Conservation (phyloP, 1,140 invertebrate genomes). For the Drosophila nannoptera region DNA sequence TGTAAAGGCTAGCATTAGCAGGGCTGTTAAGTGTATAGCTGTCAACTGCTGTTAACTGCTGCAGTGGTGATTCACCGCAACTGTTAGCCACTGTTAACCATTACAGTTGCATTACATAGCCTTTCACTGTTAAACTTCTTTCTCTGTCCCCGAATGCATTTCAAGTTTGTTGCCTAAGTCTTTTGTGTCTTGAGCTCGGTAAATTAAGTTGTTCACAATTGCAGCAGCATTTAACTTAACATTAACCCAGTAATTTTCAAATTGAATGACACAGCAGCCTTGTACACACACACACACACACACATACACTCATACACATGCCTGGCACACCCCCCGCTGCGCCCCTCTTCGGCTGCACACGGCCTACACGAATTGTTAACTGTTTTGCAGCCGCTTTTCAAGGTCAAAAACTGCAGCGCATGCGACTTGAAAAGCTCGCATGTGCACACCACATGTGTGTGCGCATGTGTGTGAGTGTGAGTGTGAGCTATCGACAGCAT, state of each 20-base stretch:
- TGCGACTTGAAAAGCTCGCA: conserved; percentile 37
- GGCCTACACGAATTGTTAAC: conserved; percentile 37
- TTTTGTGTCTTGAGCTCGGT: conserved; percentile 25
- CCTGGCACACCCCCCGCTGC: neutral
- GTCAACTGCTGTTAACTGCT: too few species aligned
- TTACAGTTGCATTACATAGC: neutral
- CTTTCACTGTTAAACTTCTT: neutral
- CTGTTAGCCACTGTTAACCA: too few species aligned
- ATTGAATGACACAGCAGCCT: conserved; percentile 51
- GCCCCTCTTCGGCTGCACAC: neutral
- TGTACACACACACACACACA: conserved; percentile 15
- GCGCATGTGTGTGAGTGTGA: conserved; percentile 32
- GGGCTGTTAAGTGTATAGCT: too few species aligned
- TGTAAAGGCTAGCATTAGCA: too few species aligned
- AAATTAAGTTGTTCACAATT: neutral
- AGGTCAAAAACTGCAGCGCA: conserved; percentile 64
- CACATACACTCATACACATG: neutral
- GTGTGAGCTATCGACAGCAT: conserved; percentile 59
- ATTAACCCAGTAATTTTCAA: conserved; percentile 50
- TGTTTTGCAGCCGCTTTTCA: conserved; percentile 51
- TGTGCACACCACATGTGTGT: conserved; percentile 9
- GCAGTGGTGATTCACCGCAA: too few species aligned
- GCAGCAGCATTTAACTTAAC: conserved; percentile 39
- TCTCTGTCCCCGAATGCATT: neutral
- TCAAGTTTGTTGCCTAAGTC: conserved; percentile 51